Conservation (phyloP, 2,888 invertebrate genomes). For the Selenia dentaria region DNA sequence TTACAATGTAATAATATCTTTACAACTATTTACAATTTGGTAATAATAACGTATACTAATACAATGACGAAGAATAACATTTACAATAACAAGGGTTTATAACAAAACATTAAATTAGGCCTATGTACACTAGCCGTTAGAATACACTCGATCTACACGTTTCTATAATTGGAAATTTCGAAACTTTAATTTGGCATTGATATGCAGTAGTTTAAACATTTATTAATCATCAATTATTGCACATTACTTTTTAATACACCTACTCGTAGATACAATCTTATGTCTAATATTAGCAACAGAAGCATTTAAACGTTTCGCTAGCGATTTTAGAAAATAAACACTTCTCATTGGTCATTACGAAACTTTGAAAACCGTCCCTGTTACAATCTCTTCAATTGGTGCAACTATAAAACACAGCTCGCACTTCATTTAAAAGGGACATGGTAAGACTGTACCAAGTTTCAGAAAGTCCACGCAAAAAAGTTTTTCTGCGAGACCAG, state of each 20-base stretch:
- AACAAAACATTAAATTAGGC: constrained; percentile 68
- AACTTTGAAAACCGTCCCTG: constrained; percentile 8
- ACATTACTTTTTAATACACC: constrained; percentile 61
- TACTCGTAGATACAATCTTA: constrained; percentile 49
- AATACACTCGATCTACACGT: constrained; percentile 42
- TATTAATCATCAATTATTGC: constrained; percentile 71
- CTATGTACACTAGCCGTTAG: constrained; percentile 59
- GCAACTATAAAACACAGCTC: no score
- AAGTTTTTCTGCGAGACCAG: neutral
- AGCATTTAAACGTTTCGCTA: constrained; percentile 50
- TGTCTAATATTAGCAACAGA: constrained; percentile 51
- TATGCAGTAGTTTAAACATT: constrained; percentile 68
- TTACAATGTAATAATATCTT: constrained; percentile 80
- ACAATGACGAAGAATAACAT: constrained; percentile 70
- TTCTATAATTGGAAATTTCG: constrained; percentile 46
- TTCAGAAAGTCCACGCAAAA: no score
- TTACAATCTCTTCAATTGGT: no score
- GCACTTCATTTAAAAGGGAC: no score
- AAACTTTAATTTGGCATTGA: constrained; percentile 76
- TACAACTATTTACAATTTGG: constrained; percentile 83
- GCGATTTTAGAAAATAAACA: constrained; percentile 39
- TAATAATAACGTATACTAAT: constrained; percentile 80
- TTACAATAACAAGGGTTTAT: constrained; percentile 68
- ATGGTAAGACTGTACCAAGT: no score
- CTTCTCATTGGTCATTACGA: constrained; percentile 26